A percentile compares a stretch with the other conserved stretches of the same genome.
phyloP scores from a whole-genome alignment of 1,140 invertebrate genomes.

The Neodiprion pinetum region DNA sequence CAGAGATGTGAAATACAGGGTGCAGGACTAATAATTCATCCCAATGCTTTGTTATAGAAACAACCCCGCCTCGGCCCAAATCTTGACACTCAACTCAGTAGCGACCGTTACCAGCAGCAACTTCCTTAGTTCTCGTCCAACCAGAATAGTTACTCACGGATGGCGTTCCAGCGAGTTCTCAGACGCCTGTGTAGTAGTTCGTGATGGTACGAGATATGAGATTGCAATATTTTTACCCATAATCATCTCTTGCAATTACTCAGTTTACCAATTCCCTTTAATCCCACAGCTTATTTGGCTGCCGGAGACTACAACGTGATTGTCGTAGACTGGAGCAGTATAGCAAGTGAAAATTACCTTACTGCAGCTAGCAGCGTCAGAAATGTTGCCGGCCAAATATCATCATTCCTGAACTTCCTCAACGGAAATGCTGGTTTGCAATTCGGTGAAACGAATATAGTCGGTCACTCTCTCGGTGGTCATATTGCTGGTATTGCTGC shows the following conservation, averaged over 20 bases:
- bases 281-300: conserved; percentile 53
- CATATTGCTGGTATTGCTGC: conserved; percentile 71
- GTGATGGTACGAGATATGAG: conserved; percentile 32
- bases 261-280: conserved; percentile 15
- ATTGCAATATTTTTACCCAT: conserved; percentile 10
- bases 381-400: conserved; percentile 61
- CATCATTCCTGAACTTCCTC: conserved; percentile 63
- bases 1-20: conserved; percentile 20
- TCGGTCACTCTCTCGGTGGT: conserved; percentile 75
- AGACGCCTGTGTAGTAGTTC: conserved; percentile 19
- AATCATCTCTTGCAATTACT: conserved; percentile 11
- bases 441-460: conserved; percentile 66
- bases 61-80: neutral
- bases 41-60: neutral
- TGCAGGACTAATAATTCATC: neutral
- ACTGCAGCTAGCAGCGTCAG: conserved; percentile 57
- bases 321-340: conserved; percentile 62
- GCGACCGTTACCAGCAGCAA: neutral
- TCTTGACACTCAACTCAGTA: neutral
- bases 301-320: conserved; percentile 64
- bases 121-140: conserved; percentile 24
- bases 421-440: conserved; percentile 57
- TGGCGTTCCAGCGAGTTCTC: conserved; percentile 30
- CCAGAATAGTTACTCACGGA: conserved; percentile 39
- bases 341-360: conserved; percentile 50